Percentiles rank a stretch among this genome's conserved stretches.
phyloP scores from a whole-genome alignment of 2,113 vertebrate genomes.

The Cavia porcellus region DNA sequence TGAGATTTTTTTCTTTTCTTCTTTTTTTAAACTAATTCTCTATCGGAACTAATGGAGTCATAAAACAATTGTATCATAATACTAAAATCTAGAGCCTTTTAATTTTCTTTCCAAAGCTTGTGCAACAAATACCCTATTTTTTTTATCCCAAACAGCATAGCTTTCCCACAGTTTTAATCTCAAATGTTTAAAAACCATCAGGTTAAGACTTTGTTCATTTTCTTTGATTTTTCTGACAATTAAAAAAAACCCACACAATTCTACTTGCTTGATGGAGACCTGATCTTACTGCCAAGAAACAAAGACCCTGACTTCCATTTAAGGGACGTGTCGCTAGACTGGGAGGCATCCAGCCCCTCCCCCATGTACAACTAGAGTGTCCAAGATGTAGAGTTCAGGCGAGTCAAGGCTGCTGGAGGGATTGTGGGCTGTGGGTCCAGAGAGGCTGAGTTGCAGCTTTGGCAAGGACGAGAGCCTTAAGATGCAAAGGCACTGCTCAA shows the following conservation, averaged over 20 bases:
- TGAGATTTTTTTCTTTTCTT: constrained; percentile 15
- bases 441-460: not conserved
- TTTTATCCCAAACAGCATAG: not conserved
- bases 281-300: not conserved
- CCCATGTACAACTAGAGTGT: not conserved
- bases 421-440: not conserved
- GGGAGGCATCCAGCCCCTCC: not conserved
- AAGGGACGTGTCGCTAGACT: not conserved
- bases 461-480: not conserved
- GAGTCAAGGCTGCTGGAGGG: too few species aligned
- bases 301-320: not conserved
- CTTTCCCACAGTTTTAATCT: not conserved
- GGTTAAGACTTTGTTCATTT: constrained; percentile 21
- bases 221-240: not conserved
- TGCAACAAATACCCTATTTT: not conserved
- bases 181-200: constrained; percentile 4
- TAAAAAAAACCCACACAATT: not conserved
- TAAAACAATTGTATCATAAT: constrained; percentile 13
- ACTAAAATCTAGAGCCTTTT: constrained; percentile 32
- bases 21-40: constrained; percentile 47
- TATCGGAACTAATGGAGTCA: constrained; percentile 33
- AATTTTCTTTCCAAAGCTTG: not conserved
- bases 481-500: not conserved
- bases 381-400: rapidly evolving
- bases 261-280: not conserved